Evolutionary conservation across 2,888 invertebrate genomes (phyloP).

Genomic region (Dasypolia templi): DNA sequence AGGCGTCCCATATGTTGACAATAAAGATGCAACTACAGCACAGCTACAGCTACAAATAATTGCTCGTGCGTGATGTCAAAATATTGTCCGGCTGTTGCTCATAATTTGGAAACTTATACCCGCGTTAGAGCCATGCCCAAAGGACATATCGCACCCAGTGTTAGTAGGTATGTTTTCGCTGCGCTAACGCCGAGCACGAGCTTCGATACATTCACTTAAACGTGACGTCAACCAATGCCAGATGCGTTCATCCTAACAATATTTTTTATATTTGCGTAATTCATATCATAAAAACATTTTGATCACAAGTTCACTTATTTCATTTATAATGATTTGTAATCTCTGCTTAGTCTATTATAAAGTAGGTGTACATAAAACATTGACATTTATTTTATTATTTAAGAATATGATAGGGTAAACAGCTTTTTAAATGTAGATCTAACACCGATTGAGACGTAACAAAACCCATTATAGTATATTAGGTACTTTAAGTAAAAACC

Average conservation of each 20-base stretch:
- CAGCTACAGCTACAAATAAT: not conserved
- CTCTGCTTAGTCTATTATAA: not conserved
- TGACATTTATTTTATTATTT: not conserved
- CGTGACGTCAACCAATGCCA: not conserved
- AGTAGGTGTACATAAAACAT: not conserved
- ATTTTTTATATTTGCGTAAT: not conserved
- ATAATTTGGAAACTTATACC: not conserved
- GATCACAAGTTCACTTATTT: no score
- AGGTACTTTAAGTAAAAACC: not conserved
- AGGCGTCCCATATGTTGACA: no score
- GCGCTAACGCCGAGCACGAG: not conserved
- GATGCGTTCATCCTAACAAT: not conserved
- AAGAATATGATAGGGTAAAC: constrained; percentile 17
- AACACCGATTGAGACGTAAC: constrained; percentile 27
- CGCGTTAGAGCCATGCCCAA: not conserved
- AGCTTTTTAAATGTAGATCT: not conserved
- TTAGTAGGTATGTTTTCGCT: not conserved
- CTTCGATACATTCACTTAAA: not conserved
- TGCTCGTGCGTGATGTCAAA: not conserved
- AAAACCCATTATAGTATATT: constrained; percentile 1
- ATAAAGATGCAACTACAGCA: no score
- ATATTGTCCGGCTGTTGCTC: not conserved
- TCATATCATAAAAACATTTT: constrained; percentile 13
- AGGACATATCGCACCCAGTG: not conserved
- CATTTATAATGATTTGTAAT: no score